Conservation (phyloP, 2,113 vertebrate species). For the Mirounga angustirostris region DNA sequence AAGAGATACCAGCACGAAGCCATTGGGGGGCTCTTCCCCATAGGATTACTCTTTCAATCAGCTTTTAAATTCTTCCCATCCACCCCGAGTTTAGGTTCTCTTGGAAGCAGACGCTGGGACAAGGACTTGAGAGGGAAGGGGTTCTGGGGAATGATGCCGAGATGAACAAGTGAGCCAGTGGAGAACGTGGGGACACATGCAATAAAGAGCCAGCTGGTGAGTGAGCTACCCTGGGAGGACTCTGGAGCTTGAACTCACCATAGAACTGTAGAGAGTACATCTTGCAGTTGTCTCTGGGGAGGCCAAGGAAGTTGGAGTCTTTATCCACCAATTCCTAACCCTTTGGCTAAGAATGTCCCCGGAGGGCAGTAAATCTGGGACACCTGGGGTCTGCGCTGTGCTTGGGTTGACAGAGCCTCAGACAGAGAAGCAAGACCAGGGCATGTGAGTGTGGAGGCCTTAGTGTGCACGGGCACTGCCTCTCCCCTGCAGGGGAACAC, state of each 20-base stretch:
- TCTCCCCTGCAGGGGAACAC: neutral
- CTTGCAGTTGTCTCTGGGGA: neutral
- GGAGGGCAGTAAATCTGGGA: neutral
- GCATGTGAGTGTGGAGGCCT: neutral
- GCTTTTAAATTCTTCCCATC: neutral
- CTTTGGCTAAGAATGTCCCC: neutral
- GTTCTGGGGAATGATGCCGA: neutral
- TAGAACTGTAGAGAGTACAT: neutral
- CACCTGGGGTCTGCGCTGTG: neutral
- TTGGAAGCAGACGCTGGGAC: neutral
- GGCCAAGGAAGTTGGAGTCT: neutral
- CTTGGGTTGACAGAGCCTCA: neutral
- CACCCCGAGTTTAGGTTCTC: neutral
- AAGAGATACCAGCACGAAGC: neutral
- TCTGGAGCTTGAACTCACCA: too few species aligned
- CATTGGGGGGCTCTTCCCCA: neutral
- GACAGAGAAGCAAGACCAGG: neutral
- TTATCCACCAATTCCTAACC: neutral
- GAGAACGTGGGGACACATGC: neutral
- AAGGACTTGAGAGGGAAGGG: neutral
- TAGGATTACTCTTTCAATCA: neutral
- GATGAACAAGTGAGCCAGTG: neutral
- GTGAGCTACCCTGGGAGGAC: accelerated
- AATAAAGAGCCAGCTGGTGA: neutral
- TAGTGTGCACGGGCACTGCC: neutral